phyloP scores from a whole-genome alignment of 2,797 vertebrate species.

The Rhynchotus rufescens region DNA sequence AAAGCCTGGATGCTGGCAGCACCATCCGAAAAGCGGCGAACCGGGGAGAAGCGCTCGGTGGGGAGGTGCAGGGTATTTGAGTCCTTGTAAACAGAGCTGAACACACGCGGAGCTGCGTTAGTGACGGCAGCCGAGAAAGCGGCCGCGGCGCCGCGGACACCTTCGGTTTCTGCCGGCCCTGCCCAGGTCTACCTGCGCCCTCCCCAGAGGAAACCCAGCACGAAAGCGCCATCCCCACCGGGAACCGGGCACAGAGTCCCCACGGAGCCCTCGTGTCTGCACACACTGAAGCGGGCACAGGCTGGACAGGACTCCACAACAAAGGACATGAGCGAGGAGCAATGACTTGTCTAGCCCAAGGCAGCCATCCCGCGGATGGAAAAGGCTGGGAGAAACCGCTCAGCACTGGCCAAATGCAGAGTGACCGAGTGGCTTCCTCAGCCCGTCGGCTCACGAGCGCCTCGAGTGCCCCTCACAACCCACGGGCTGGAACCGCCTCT shows the following conservation, averaged over 20 bases:
- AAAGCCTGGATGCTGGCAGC: conserved; percentile 97
- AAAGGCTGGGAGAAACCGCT: not conserved
- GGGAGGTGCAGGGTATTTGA: conserved; percentile 98
- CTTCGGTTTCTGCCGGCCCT: not conserved
- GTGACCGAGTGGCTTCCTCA: not conserved
- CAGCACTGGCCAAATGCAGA: not conserved
- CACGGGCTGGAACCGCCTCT: too few species aligned
- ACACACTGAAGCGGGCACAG: not conserved
- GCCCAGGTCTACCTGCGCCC: not conserved
- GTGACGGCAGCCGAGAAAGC: not conserved
- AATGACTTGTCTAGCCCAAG: not conserved
- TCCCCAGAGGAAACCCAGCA: not conserved
- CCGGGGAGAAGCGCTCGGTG: conserved; percentile 97
- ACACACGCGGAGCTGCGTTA: conserved; percentile 25
- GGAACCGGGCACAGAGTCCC: not conserved
- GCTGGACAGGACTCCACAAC: not conserved
- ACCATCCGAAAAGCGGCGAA: conserved; percentile 96
- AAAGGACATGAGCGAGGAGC: not conserved
- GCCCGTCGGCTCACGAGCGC: not conserved
- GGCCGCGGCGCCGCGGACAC: not conserved
- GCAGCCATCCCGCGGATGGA: not conserved
- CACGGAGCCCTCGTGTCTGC: not conserved
- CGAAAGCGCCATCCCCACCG: not conserved
- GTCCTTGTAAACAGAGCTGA: conserved; percentile 97
- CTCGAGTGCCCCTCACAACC: not conserved